These are phyloP conservation scores for Columba janthina DNA, from an alignment of 2,113 vertebrate species.

Conservation along the genomic window DNA sequence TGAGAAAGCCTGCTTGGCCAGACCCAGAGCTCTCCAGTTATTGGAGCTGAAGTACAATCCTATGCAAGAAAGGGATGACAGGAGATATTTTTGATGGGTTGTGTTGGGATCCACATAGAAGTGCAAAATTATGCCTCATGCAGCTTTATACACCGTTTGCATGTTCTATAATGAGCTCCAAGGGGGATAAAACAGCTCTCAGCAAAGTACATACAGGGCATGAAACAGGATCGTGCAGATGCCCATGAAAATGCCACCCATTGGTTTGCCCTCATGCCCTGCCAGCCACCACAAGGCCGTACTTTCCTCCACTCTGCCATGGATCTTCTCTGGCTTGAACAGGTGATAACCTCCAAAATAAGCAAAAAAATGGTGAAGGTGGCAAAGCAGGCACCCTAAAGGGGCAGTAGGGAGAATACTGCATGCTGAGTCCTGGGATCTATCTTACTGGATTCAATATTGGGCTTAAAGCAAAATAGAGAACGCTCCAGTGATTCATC, in stretches of 20 bases:
- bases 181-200: not conserved
- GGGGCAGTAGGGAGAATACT: rapidly evolving
- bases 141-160: not conserved
- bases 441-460: not conserved
- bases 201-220: not conserved
- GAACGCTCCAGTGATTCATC: not conserved
- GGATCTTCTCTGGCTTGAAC: not conserved
- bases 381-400: not conserved
- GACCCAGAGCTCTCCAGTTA: not conserved
- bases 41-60: not conserved
- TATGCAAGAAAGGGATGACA: not conserved
- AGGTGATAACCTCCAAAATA: not conserved
- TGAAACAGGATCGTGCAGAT: rapidly evolving
- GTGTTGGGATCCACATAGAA: no score
- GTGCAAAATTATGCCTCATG: not conserved
- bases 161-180: not conserved
- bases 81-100: not conserved
- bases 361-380: not conserved
- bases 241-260: rapidly evolving
- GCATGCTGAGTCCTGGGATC: not conserved
- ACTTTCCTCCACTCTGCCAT: not conserved
- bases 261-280: not conserved
- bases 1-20: not conserved
- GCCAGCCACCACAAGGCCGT: rapidly evolving
- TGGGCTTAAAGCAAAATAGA: not conserved